Evolutionary conservation across 2,888 invertebrate genomes (phyloP).

Genomic region (Trissonchulus sp.): DNA sequence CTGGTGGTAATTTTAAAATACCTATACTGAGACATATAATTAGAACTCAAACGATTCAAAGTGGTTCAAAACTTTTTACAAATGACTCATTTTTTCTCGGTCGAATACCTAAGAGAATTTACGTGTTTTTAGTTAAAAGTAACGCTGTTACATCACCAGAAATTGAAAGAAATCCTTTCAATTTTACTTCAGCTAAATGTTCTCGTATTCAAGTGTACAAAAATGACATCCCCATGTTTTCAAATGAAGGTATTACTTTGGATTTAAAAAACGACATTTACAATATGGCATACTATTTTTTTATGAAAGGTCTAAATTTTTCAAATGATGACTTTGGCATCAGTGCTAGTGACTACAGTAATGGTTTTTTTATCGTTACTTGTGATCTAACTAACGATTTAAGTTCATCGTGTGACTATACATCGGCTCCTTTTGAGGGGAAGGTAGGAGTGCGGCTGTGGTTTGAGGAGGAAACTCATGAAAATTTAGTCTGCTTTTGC

Average conservation of each 20-base stretch:
- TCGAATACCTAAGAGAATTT: slow-evolving; percentile 12
- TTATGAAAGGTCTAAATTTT: not conserved
- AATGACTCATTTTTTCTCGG: no score
- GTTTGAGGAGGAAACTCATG: no score
- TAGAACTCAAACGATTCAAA: slow-evolving; percentile 6
- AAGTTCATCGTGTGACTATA: no score
- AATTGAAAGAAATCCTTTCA: slow-evolving; percentile 4
- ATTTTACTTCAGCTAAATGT: not conserved
- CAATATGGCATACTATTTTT: not conserved
- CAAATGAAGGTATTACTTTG: not conserved
- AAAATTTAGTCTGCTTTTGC: no score
- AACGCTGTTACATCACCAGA: no score
- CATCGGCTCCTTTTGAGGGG: no score
- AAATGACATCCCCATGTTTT: not conserved
- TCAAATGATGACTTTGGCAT: not conserved
- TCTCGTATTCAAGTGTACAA: slow-evolving; percentile 1
- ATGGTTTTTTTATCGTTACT: not conserved
- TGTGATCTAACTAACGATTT: slow-evolving; percentile 1
- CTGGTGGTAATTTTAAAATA: not conserved
- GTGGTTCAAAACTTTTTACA: no score
- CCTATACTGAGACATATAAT: slow-evolving; percentile 12
- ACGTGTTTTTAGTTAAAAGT: slow-evolving; percentile 18
- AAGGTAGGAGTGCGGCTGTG: no score
- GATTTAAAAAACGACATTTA: not conserved
- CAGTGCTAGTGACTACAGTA: not conserved